Conservation (phyloP, 2,113 vertebrate species). For the Donacobius atricapilla region DNA sequence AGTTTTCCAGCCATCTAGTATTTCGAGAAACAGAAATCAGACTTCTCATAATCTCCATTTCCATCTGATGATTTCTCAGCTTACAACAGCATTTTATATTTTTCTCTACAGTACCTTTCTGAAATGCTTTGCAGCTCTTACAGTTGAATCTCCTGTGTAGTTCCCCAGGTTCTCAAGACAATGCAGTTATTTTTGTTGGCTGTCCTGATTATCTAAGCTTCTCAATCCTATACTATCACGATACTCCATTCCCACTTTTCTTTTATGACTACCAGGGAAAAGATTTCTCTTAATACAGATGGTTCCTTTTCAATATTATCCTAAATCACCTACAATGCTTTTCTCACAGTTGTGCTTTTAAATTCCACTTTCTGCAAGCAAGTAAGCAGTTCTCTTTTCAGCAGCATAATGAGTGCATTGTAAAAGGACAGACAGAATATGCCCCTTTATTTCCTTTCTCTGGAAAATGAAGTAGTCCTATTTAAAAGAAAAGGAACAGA, state of each 20-base stretch:
- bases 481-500: neutral
- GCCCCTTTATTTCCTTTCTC: neutral
- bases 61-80: neutral
- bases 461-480: neutral
- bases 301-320: neutral
- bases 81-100: neutral
- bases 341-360: neutral
- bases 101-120: neutral
- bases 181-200: neutral
- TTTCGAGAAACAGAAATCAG: neutral
- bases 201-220: neutral
- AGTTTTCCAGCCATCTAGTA: neutral
- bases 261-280: neutral
- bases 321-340: neutral
- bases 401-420: neutral
- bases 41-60: neutral
- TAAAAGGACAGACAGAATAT: neutral
- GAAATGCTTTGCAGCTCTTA: neutral
- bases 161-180: neutral
- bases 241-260: neutral
- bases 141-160: neutral
- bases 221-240: neutral
- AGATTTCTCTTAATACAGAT: neutral
- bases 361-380: neutral
- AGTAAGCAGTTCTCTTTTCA: neutral